phyloP scores from a whole-genome alignment of 2,888 invertebrate genomes.

The Lasioglossum lativentre region DNA sequence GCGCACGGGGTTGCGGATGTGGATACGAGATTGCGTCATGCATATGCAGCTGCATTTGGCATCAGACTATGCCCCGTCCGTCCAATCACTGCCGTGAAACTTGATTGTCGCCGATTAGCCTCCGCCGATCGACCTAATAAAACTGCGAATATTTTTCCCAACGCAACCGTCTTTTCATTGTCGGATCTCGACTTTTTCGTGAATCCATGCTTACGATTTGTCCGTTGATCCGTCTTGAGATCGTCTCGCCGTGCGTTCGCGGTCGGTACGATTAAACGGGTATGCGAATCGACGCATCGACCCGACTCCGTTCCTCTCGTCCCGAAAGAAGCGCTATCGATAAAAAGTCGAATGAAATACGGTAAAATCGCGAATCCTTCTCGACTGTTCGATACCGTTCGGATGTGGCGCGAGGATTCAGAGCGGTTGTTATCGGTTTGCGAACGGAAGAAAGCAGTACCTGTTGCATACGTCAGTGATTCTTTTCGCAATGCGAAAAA shows the following conservation, averaged over 20 bases:
- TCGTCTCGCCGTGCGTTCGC: neutral
- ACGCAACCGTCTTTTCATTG: slow-evolving; percentile 14
- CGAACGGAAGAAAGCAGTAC: slow-evolving; percentile 73
- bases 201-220: neutral
- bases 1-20: slow-evolving; percentile 70
- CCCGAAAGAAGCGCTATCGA: neutral
- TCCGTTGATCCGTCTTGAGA: neutral
- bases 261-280: neutral
- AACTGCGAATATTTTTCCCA: slow-evolving; percentile 75
- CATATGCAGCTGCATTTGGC: slow-evolving; percentile 83
- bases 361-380: slow-evolving; percentile 70
- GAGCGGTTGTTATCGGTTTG: slow-evolving; percentile 78
- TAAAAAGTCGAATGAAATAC: neutral
- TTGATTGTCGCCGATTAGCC: slow-evolving; percentile 84
- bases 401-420: slow-evolving; percentile 73
- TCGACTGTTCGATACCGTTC: slow-evolving; percentile 78
- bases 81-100: slow-evolving; percentile 82
- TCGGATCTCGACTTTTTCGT: slow-evolving; percentile 39
- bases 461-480: slow-evolving; percentile 75
- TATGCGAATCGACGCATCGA: neutral
- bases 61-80: slow-evolving; percentile 76
- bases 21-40: slow-evolving; percentile 83
- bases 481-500: slow-evolving; percentile 60
- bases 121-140: slow-evolving; percentile 78
- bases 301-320: neutral